Percentiles rank a stretch among this genome's conserved stretches.
Evolutionary conservation across 2,113 vertebrate species (phyloP).

Genomic region (Tympanuchus pallidicinctus): DNA sequence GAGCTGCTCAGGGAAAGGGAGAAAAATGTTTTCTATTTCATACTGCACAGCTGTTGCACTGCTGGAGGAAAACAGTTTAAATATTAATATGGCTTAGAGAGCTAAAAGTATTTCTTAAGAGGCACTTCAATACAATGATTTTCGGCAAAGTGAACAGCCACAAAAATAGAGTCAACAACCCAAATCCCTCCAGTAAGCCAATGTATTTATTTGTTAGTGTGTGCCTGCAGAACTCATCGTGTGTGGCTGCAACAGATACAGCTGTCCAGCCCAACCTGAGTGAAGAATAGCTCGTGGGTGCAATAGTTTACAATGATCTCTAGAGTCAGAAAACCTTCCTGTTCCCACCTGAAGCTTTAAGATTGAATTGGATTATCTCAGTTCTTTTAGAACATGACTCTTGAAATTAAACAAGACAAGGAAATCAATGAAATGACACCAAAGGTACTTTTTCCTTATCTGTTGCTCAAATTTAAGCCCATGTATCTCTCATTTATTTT

Average conservation of each 20-base stretch:
- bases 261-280: background rate
- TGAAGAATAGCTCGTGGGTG: background rate
- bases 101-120: slow-evolving; percentile 36
- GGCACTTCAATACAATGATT: background rate
- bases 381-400: background rate
- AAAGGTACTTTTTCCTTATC: background rate
- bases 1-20: background rate
- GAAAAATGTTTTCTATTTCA: slow-evolving; percentile 60
- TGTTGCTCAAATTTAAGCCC: background rate
- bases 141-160: background rate
- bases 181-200: background rate
- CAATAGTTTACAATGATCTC: background rate
- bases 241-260: background rate
- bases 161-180: background rate
- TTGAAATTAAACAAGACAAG: slow-evolving; percentile 8
- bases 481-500: background rate
- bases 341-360: background rate
- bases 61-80: slow-evolving; percentile 57
- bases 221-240: background rate
- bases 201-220: background rate
- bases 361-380: background rate
- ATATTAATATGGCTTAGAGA: slow-evolving; percentile 51
- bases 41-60: slow-evolving; percentile 57
- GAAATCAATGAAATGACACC: background rate
- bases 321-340: background rate